Percentiles rank a stretch among this genome's conserved stretches.
Evolutionary conservation across 2,888 invertebrate genomes (phyloP).

Genomic region (Eumacrocentrus americanus): DNA sequence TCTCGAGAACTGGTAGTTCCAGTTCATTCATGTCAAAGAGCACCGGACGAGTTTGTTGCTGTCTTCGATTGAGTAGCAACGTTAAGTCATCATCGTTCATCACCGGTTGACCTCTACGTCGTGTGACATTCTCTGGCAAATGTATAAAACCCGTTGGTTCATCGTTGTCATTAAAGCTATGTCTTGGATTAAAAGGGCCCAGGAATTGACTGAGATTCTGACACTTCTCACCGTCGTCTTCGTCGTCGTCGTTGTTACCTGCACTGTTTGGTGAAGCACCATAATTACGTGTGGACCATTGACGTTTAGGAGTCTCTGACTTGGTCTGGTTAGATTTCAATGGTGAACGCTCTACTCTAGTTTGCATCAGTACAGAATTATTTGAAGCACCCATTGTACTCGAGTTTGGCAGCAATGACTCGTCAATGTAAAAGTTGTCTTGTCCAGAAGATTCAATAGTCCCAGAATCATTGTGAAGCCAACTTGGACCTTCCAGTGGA

Average conservation of each 20-base stretch:
- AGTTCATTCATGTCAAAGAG: slow-evolving; percentile 49
- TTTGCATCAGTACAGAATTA: background rate
- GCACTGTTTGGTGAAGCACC: too few relatives aligned
- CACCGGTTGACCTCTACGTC: slow-evolving; percentile 37
- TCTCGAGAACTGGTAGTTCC: slow-evolving; percentile 43
- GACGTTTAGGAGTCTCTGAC: too few relatives aligned
- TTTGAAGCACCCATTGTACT: background rate
- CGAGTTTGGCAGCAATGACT: background rate
- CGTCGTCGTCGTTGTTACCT: slow-evolving; percentile 18
- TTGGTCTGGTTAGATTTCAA: too few relatives aligned
- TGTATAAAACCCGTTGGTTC: background rate
- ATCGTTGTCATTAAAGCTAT: background rate
- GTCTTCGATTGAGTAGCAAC: slow-evolving; percentile 37
- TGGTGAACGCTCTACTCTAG: background rate
- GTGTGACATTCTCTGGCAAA: slow-evolving; percentile 26
- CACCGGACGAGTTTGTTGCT: slow-evolving; percentile 21
- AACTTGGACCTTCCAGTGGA: slow-evolving; percentile 58
- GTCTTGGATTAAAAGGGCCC: background rate
- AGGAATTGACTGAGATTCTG: background rate
- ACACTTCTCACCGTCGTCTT: slow-evolving; percentile 33
- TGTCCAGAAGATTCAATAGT: background rate
- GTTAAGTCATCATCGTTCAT: slow-evolving; percentile 54
- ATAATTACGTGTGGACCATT: too few relatives aligned
- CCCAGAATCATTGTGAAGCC: slow-evolving; percentile 44
- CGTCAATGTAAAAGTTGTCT: background rate